Base-by-base conservation (phyloP, 2,113 vertebrate genomes). In the Eclectus roratus region DNA sequence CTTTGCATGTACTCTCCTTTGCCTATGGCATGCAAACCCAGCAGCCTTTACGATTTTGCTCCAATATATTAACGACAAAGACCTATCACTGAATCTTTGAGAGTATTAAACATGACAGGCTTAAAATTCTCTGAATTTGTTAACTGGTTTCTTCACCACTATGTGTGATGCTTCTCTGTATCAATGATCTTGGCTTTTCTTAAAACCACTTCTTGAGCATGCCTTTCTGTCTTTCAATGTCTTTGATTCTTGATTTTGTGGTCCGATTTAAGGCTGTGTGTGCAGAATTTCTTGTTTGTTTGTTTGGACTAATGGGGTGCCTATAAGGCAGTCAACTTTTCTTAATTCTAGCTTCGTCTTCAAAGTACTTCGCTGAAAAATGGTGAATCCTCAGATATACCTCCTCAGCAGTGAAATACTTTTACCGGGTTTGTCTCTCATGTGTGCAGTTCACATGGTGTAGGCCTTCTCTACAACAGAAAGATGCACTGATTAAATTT, bases 101-200 rank as follows among this genome's bases (percentile, higher is more conserved):
- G 17, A 46, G 25, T 39, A 31, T 33, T 83, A 80, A 93, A 77
- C 33, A 80, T 33, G 41, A 50, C 25, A 70, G 52, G 43, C 17
- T 69, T 85, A 69, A 78, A 90, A 69, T 31, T 83, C 35, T 60
- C 60, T n/a, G 55, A 74, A 78, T 83, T 71, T 88, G 10, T 90
- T 82, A 85, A 1, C 29, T 37, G 43, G 17, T 44, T 88, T 68
- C 55, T 80, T 91, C 43, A 60, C 14, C 29, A 15, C 21, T 37
- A 80, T 94, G 78, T 46, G 31, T 0, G 0, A 53, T 46, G 25
- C 37, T 91, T 88, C 69, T 73, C 50, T 29, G 6, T 58, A n/a
- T 20, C 23, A 28, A 21, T 55, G 52, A 33, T 39, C 19, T 18
- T 82, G 49, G 23, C 12, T 87, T 79, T 72, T 44, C n/a, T 79